Evolutionary conservation across 2,888 invertebrate genomes (phyloP).

Genomic region (Rhamnusium bicolor): DNA sequence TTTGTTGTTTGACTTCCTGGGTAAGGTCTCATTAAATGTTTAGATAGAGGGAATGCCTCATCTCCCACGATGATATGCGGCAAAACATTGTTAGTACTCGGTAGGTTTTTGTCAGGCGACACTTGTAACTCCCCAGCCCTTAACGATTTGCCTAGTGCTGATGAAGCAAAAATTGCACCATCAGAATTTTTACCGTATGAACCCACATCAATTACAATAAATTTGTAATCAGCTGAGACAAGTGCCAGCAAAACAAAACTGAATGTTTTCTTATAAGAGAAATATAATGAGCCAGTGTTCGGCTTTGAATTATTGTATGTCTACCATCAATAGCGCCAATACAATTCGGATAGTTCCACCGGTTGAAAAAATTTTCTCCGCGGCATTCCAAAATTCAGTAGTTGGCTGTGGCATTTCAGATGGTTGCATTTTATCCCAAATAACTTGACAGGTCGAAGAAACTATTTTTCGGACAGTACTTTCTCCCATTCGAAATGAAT

Average conservation of each 20-base stretch:
- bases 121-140: not conserved
- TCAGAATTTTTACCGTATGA: constrained; percentile 44
- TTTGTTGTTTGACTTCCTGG: constrained; percentile 12
- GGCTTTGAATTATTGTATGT: not conserved
- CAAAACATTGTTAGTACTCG: not conserved
- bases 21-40: no score
- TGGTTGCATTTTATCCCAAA: not conserved
- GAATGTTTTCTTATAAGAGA: constrained; percentile 39
- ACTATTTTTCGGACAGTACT: not conserved
- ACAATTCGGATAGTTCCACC: constrained; percentile 8
- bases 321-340: constrained; percentile 1
- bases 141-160: not conserved
- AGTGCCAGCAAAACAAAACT: constrained; percentile 52
- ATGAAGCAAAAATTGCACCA: constrained; percentile 41
- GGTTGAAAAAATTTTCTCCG: no score
- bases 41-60: constrained; percentile 44
- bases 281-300: constrained; percentile 8
- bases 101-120: not conserved
- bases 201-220: constrained; percentile 51
- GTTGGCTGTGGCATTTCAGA: not conserved
- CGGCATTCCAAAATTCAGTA: no score
- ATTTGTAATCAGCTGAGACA: constrained; percentile 50
- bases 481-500: not conserved
- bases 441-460: not conserved
- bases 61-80: constrained; percentile 48